These are phyloP conservation scores for Leucophenga montana DNA, from an alignment of 2,888 invertebrate species.

Conservation along the genomic window DNA sequence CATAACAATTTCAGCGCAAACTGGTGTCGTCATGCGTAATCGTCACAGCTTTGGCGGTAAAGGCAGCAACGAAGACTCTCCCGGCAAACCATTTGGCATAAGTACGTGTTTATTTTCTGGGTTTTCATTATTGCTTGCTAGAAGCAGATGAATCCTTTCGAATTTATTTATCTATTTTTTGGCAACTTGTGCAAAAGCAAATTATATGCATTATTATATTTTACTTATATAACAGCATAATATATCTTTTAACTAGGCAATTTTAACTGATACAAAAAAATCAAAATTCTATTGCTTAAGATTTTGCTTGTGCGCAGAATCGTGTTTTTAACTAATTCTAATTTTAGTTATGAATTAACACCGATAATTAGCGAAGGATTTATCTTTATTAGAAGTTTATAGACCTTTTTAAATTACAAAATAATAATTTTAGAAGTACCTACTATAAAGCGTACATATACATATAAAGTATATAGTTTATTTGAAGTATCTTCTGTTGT, in stretches of 20 bases:
- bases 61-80: constrained; percentile 75
- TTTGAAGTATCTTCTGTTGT: no score
- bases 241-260: constrained; percentile 30
- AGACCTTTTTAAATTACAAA: constrained; percentile 19
- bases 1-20: constrained; percentile 52
- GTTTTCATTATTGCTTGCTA: neutral
- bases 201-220: neutral
- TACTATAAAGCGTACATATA: no score
- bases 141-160: no score
- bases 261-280: constrained; percentile 5
- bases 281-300: constrained; percentile 26
- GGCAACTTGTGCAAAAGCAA: constrained; percentile 29
- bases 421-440: no score
- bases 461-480: no score
- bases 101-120: constrained; percentile 75
- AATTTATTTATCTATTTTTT: constrained; percentile 35
- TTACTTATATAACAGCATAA: constrained; percentile 41
- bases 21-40: constrained; percentile 63
- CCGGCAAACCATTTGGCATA: constrained; percentile 86
- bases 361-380: constrained; percentile 54
- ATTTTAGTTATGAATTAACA: constrained; percentile 8
- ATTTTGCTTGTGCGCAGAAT: constrained; percentile 57
- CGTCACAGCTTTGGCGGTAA: constrained; percentile 78
- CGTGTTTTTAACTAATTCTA: constrained; percentile 31
- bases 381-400: constrained; percentile 47